Percentiles rank a stretch among this genome's conserved stretches.
Conservation (phyloP, 2,888 invertebrate genomes). For the Stomorhina lunata region DNA sequence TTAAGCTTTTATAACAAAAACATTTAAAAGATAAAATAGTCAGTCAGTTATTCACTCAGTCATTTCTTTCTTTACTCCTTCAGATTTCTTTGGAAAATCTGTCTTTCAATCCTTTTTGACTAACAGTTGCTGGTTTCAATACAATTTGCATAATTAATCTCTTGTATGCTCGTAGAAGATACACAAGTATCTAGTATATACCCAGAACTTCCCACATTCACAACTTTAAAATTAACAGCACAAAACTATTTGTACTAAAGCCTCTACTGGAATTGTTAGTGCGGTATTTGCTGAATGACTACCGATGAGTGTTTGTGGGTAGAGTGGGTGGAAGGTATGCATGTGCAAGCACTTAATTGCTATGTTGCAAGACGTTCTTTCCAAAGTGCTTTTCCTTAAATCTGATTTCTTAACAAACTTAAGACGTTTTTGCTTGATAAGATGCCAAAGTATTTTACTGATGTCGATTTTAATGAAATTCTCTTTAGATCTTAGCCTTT, state of each 20-base stretch:
- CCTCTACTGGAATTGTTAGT: neutral
- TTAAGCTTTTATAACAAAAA: neutral
- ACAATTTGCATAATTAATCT: conserved; percentile 63
- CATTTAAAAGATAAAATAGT: too few species aligned
- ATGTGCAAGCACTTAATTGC: neutral
- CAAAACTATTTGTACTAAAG: neutral
- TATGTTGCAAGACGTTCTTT: conserved; percentile 17
- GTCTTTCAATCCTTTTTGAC: conserved; percentile 30
- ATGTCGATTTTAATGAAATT: neutral
- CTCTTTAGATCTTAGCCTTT: neutral
- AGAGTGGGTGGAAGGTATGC: too few species aligned
- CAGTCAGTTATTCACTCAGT: neutral
- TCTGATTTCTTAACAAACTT: neutral
- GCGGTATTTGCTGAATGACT: neutral
- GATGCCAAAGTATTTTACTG: neutral
- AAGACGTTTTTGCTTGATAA: neutral
- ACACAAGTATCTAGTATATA: neutral
- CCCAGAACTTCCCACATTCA: neutral
- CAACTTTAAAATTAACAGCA: neutral
- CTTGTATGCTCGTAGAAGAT: conserved; percentile 17
- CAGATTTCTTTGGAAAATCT: too few species aligned
- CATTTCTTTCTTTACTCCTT: neutral
- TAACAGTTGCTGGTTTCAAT: conserved; percentile 53
- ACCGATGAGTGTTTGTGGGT: neutral
- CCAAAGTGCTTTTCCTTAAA: neutral